These are phyloP conservation scores for Panzeria rudis DNA, from an alignment of 2,888 invertebrate species.

Conservation along the genomic window DNA sequence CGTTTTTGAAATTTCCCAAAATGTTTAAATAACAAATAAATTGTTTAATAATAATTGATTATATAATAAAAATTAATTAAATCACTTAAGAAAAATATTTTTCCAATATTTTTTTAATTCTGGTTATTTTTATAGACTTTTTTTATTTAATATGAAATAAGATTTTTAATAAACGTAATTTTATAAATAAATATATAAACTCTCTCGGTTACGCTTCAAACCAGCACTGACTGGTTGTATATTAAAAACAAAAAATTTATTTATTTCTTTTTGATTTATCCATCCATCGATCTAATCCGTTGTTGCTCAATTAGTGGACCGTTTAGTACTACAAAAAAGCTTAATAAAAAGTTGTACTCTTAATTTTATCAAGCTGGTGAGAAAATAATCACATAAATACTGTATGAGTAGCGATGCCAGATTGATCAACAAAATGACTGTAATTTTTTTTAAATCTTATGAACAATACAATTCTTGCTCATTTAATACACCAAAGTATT, in stretches of 20 bases:
- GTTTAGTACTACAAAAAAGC: conserved; percentile 39
- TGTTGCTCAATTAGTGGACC: conserved; percentile 59
- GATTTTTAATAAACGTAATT: not conserved
- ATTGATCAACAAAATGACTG: not conserved
- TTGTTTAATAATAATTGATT: not conserved
- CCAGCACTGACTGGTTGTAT: conserved; percentile 43
- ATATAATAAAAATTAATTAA: not conserved
- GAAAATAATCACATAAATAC: not conserved
- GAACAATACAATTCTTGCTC: too few species aligned
- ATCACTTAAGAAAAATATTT: not conserved
- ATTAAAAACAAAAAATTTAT: conserved; percentile 29
- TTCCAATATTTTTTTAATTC: not conserved
- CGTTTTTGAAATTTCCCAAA: conserved; percentile 39
- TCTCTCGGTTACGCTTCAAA: conserved; percentile 12
- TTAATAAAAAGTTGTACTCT: conserved; percentile 18
- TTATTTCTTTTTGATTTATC: conserved; percentile 45
- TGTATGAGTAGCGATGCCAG: not conserved
- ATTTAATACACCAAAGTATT: too few species aligned
- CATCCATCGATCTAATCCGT: conserved; percentile 39
- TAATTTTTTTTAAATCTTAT: too few species aligned
- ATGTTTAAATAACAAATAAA: not conserved
- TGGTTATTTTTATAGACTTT: not conserved
- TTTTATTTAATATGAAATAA: not conserved
- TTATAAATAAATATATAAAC: not conserved
- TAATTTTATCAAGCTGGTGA: conserved; percentile 25